Base-by-base conservation (phyloP, 2,797 vertebrate genomes). In the Gila robusta region DNA sequence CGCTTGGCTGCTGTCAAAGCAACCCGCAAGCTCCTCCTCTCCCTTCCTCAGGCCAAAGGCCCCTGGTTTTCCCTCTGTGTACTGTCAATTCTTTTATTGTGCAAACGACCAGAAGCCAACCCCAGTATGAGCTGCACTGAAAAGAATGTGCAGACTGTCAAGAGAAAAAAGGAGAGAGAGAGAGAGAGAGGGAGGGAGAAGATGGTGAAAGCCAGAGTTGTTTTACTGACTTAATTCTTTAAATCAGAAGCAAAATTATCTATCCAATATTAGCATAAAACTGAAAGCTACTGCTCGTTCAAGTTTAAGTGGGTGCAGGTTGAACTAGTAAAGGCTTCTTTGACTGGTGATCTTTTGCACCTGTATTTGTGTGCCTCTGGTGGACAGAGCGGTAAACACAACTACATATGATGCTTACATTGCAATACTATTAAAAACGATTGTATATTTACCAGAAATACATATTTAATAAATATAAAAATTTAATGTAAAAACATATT, bases 91-190 rank as follows among this genome's bases (percentile, higher is more conserved):
- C 73, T 72, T 86, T 87, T 87, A 85, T 87, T 86, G 84, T 87
- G 86, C 86, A 85, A 87, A 86, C 56, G 59, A 87, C 86, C 86
- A 82, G 87, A 80, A 88, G 84, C 82, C 81, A 78, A 73, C 35
- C 17, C 37, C 56, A 28, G 71, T 62, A 80, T 79, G 80, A 74
- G 52, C 80, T 71, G 73, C 66, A 78, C 82, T 85, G 82, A 83
- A 83, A 85, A 82, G 82, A 84, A 79, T 78, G 70, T 77, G 64
- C 44, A 74, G 56, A 72, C 49, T 71, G 85, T 54, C 5, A 21
- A 66, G 32, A 28, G 17, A 37, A 67, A 28, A 17, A n/a, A 35
- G 12, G n/a, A 80, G 23, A 66, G 59, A 41, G 3, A 59, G 5
- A 35, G 69, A 39, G n/a, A 73, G 23, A 66, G 59, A 54, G 3